Conservation (phyloP, 2,888 invertebrate species). For the Torymus auratus region DNA sequence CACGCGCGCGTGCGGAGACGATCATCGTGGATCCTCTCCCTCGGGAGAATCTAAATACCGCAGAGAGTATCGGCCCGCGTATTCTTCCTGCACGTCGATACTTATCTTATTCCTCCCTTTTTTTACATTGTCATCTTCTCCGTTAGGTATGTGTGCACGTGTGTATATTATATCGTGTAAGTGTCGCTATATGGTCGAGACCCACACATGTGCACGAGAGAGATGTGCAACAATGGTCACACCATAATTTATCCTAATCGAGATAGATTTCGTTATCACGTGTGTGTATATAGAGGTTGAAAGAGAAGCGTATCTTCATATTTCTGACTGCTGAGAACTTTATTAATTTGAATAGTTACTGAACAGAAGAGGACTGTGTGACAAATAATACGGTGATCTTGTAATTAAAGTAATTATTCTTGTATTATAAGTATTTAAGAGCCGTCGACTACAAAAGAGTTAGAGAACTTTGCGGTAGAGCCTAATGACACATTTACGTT, state of each 20-base stretch:
- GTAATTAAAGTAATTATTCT: too few relatives aligned
- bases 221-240: slow-evolving; percentile 19
- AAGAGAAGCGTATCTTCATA: neutral
- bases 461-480: too few relatives aligned
- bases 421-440: too few relatives aligned
- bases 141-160: neutral
- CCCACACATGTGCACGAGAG: neutral
- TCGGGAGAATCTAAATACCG: slow-evolving; percentile 31
- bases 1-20: neutral
- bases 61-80: slow-evolving; percentile 2
- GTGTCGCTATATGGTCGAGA: neutral
- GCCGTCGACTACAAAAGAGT: too few relatives aligned
- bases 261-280: slow-evolving; percentile 18
- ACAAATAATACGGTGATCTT: too few relatives aligned
- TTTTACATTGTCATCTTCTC: neutral
- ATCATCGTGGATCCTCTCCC: slow-evolving; percentile 18
- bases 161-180: neutral
- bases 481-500: too few relatives aligned
- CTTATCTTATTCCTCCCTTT: neutral
- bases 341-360: too few relatives aligned
- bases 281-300: neutral
- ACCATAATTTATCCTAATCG: slow-evolving; percentile 45
- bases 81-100: slow-evolving; percentile 4
- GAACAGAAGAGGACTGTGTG: too few relatives aligned
- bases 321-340: too few relatives aligned